Evolutionary conservation across 2,113 vertebrate species (phyloP), one percentile per base, ranked within the genome.

Genomic region (Danionella cerebrum): DNA sequence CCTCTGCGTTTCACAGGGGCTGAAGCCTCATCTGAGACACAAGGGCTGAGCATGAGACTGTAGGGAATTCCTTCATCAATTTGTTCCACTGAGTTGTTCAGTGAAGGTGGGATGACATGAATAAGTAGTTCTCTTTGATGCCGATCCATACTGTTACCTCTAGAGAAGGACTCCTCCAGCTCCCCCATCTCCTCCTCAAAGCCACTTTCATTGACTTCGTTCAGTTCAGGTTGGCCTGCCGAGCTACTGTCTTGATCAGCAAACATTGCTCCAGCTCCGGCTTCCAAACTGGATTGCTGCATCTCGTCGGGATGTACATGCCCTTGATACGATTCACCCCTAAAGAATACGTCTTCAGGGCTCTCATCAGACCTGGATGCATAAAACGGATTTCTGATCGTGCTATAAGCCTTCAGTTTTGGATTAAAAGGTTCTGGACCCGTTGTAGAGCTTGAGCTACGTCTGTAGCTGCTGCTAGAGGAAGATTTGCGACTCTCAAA

Each of bases 161-260:
- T 70, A 14, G 59, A 55, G 25, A 35, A 71, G 4, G 8, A 39
- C 45, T 38, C 50, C 31, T 80, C 78, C 6, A 65, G 63, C 1
- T 79, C 80, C 42, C 76, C 41, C 55, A 77, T 48, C 5, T 81
- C 78, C 72, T 86, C 81, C 19, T 82, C 84, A 65, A 86, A 78
- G 13, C 78, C 76, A 73, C 80, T 79, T 69, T 86, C 80, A 10
- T 57, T 72, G 25, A 77, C 51, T 52, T 86, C 83, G 57, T 25
- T 72, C 1, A 80, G 70, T 45, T 88, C 76, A 19, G 79, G 27
- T 66, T 60, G 58, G 21, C 78, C 76, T 13, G 31, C 42, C 19
- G 25, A 66, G 5, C 35, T 54, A 24, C 18, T 51, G n/a, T 78
- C 70, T 2, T 25, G 31, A 58, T 70, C 66, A n/a, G 53, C 24